phyloP scores from a whole-genome alignment of 2,888 invertebrate species.

The Lepidocyrtoides sp. region DNA sequence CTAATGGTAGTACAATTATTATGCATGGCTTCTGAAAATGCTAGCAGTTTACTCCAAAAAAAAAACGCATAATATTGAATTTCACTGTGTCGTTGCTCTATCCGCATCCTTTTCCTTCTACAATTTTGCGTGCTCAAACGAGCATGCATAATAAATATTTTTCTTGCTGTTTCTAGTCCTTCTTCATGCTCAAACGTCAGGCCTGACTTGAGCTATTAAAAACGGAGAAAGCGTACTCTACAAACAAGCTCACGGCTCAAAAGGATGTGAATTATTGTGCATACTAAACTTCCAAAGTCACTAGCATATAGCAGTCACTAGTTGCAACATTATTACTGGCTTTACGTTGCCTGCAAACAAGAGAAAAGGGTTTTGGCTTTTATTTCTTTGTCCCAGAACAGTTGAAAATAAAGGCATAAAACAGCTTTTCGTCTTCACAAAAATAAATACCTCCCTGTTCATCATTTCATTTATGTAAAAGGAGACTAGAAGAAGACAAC shows the following conservation, averaged over 20 bases:
- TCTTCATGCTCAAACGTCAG: background rate
- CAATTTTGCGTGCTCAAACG: constrained; percentile 24
- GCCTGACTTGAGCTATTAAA: background rate
- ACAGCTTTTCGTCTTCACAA: background rate
- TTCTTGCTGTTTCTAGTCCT: background rate
- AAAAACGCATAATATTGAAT: no score
- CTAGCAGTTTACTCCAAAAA: no score
- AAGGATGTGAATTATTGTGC: no score
- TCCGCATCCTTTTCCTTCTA: constrained; percentile 1
- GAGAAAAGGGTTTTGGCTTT: background rate
- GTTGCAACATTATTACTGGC: background rate
- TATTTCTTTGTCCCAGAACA: background rate
- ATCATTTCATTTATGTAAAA: background rate
- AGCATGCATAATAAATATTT: constrained; percentile 6
- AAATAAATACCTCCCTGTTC: background rate
- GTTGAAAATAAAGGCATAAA: constrained; percentile 12
- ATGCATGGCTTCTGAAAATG: no score
- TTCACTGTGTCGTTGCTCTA: constrained; percentile 13
- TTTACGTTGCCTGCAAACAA: background rate
- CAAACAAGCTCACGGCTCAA: background rate
- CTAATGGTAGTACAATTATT: no score
- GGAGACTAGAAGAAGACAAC: background rate
- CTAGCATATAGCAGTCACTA: no score
- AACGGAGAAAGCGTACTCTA: background rate
- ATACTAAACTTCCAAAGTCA: no score